Evolutionary conservation across 2,888 invertebrate species (phyloP).

Genomic region (Thymelicus sylvestris): DNA sequence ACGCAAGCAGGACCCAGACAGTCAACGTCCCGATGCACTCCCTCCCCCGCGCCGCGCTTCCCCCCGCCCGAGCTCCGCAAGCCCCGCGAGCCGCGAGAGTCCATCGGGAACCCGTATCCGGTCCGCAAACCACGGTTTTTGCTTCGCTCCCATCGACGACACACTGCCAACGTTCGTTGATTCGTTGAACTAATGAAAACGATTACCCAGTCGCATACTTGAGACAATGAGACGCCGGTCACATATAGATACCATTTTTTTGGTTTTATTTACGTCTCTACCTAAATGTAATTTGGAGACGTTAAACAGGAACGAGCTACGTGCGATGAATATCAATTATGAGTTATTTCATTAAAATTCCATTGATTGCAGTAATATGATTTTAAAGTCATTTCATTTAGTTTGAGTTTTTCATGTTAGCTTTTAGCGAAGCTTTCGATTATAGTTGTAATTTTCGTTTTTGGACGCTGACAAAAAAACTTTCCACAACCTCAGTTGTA

Average conservation of each 20-base stretch:
- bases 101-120: constrained; percentile 75
- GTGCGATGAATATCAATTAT: background rate
- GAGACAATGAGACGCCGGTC: constrained; percentile 60
- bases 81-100: constrained; percentile 40
- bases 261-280: constrained; percentile 25
- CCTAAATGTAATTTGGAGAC: constrained; percentile 15
- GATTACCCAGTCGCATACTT: constrained; percentile 73
- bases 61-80: too few relatives aligned
- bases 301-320: constrained; percentile 1
- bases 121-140: constrained; percentile 66
- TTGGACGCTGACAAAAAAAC: too few relatives aligned
- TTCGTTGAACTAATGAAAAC: constrained; percentile 72
- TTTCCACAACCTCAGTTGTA: too few relatives aligned
- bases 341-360: background rate
- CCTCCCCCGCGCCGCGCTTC: constrained; percentile 47
- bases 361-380: too few relatives aligned
- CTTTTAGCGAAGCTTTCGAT: too few relatives aligned
- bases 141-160: constrained; percentile 54
- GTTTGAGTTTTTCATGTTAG: too few relatives aligned
- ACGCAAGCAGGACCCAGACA: constrained; percentile 80
- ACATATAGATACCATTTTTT: constrained; percentile 38
- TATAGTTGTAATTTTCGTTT: too few relatives aligned
- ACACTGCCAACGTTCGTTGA: constrained; percentile 55
- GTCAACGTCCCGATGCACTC: constrained; percentile 83
- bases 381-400: too few relatives aligned